Conservation (phyloP, 2,797 vertebrate genomes). For the Oophaga sylvatica region DNA sequence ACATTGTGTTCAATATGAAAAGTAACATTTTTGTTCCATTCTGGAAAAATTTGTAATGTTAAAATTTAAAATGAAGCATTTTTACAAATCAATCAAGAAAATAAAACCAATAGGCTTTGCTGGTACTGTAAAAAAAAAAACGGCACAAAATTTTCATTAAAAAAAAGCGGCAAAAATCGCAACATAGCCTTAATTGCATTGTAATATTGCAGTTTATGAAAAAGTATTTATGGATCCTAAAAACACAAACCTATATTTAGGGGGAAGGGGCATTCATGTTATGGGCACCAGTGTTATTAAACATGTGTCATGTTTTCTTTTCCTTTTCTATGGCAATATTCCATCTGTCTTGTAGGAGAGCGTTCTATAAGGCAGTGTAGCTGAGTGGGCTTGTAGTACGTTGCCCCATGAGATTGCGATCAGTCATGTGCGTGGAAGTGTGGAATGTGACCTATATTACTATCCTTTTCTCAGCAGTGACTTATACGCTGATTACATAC, state of each 20-base stretch:
- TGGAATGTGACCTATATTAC: slow-evolving; percentile 47
- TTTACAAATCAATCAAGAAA: too few species aligned
- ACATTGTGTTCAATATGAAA: too few species aligned
- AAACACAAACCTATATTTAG: too few species aligned
- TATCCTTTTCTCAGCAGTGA: neutral
- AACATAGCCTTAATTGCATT: neutral
- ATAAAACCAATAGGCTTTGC: too few species aligned
- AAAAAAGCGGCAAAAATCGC: too few species aligned
- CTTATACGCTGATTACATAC: neutral
- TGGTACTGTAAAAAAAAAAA: too few species aligned
- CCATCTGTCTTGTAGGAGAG: slow-evolving; percentile 34
- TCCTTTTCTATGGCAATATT: slow-evolving; percentile 19
- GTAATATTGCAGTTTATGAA: neutral
- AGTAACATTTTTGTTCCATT: too few species aligned
- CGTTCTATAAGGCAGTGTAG: slow-evolving; percentile 30
- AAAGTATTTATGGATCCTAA: neutral
- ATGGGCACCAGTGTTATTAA: neutral
- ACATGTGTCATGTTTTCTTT: neutral
- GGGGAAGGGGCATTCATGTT: neutral
- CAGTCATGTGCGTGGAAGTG: slow-evolving; percentile 38
- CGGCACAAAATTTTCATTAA: too few species aligned
- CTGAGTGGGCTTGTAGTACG: neutral
- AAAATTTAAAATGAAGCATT: too few species aligned
- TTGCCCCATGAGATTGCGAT: slow-evolving; percentile 37
- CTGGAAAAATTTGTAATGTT: too few species aligned